Evolutionary conservation across 2,888 invertebrate species (phyloP).

Genomic region (Scaptomyza polygonia): DNA sequence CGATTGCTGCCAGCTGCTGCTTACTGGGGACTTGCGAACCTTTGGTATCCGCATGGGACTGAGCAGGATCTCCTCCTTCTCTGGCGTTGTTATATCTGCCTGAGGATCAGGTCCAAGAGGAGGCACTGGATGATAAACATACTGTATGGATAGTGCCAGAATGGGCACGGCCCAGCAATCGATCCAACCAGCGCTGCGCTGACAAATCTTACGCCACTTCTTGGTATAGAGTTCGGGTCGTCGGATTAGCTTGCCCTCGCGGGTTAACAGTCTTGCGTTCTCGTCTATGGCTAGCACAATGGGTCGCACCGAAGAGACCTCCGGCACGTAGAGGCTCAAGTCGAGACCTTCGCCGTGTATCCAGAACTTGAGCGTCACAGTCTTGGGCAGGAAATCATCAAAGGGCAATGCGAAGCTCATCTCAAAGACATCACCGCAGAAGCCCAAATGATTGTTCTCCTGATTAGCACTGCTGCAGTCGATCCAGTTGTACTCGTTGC

Average conservation of each 20-base stretch:
- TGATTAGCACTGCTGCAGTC: slow-evolving; percentile 98
- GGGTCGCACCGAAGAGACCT: slow-evolving; percentile 94
- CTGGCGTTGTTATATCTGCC: slow-evolving; percentile 96
- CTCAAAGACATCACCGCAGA: slow-evolving; percentile 97
- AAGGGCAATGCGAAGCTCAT: slow-evolving; percentile 97
- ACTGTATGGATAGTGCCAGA: slow-evolving; percentile 95
- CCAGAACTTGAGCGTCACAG: slow-evolving; percentile 95
- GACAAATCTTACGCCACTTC: slow-evolving; percentile 94
- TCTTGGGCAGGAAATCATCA: slow-evolving; percentile 95
- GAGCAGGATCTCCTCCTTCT: slow-evolving; percentile 95
- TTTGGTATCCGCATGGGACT: slow-evolving; percentile 96
- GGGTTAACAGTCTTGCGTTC: slow-evolving; percentile 93
- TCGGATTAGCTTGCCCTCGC: slow-evolving; percentile 88
- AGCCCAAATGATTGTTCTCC: slow-evolving; percentile 96
- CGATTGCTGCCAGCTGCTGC: slow-evolving; percentile 87
- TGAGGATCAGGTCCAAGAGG: slow-evolving; percentile 94
- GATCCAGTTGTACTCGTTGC: slow-evolving; percentile 99
- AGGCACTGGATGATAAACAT: slow-evolving; percentile 96
- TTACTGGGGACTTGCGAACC: slow-evolving; percentile 89
- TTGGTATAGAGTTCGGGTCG: slow-evolving; percentile 85
- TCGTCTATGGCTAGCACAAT: slow-evolving; percentile 93
- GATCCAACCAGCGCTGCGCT: slow-evolving; percentile 91
- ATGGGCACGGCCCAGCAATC: slow-evolving; percentile 99
- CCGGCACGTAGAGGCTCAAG: slow-evolving; percentile 94
- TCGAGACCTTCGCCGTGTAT: slow-evolving; percentile 98